Conservation (phyloP, 2,797 vertebrate species). For the Ammospiza maritima region DNA sequence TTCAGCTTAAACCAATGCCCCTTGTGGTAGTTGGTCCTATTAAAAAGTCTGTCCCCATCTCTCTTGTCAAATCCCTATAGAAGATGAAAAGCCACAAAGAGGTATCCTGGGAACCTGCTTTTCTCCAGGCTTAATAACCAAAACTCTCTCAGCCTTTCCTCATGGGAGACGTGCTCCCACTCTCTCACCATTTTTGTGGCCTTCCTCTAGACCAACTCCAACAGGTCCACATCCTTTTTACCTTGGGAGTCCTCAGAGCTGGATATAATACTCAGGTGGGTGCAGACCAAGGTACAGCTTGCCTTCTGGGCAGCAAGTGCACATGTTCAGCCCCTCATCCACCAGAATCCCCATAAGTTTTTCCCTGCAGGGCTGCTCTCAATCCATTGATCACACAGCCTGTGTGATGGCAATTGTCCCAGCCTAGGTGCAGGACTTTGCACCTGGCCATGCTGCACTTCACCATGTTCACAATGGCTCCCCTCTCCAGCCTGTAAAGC, state of each 20-base stretch:
- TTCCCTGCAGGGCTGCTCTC: background rate
- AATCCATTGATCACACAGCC: background rate
- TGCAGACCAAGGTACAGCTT: background rate
- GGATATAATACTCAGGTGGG: background rate
- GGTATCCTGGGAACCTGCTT: background rate
- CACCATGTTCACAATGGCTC: background rate
- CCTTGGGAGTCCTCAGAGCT: background rate
- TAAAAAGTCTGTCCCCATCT: background rate
- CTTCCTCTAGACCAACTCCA: background rate
- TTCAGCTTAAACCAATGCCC: background rate
- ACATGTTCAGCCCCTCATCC: background rate
- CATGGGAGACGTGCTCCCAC: fast-evolving
- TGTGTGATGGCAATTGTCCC: background rate
- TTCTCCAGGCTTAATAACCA: background rate
- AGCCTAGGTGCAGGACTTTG: background rate
- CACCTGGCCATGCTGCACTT: background rate
- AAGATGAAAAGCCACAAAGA: background rate
- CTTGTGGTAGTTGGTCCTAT: background rate
- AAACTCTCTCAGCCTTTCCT: background rate
- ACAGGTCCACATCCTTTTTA: fast-evolving
- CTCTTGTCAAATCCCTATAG: background rate
- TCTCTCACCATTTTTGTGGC: background rate
- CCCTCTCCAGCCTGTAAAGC: background rate
- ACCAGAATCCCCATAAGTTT: background rate
- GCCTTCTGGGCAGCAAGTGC: background rate